These are phyloP conservation scores for Heliconius ethilla DNA, from an alignment of 2,888 invertebrate genomes.

Conservation along the genomic window DNA sequence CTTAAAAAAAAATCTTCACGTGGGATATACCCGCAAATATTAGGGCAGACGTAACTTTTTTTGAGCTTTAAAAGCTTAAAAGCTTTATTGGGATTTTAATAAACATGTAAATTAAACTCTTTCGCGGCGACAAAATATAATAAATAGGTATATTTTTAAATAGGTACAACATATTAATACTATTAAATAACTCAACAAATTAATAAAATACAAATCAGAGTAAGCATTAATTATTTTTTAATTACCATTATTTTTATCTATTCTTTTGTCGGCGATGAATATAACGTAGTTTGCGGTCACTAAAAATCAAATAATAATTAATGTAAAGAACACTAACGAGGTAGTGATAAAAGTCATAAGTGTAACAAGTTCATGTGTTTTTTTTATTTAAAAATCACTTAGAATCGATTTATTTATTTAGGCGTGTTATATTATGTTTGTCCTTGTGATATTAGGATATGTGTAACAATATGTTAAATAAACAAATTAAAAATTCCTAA, in stretches of 20 bases:
- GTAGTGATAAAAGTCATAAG: constrained; percentile 17
- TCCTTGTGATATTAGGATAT: background rate
- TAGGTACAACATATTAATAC: too few species aligned
- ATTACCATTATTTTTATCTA: constrained; percentile 23
- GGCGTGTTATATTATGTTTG: background rate
- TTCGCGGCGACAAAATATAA: background rate
- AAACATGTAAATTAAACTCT: background rate
- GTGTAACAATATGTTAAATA: background rate
- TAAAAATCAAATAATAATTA: constrained; percentile 43
- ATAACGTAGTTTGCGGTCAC: constrained; percentile 36
- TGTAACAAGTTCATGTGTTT: constrained; percentile 21
- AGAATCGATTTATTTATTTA: background rate
- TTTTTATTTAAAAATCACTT: constrained; percentile 17
- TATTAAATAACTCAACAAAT: background rate
- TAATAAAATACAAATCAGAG: background rate
- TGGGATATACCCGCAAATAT: too few species aligned
- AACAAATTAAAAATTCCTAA: background rate
- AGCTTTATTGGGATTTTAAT: background rate
- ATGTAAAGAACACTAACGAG: constrained; percentile 29
- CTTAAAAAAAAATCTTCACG: too few species aligned
- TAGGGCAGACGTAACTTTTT: too few species aligned
- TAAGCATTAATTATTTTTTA: background rate
- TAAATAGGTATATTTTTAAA: background rate
- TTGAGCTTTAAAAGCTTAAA: background rate
- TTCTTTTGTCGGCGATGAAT: constrained; percentile 42